Percentiles rank a stretch among this genome's conserved stretches.
These are phyloP conservation scores for Petrosia ficiformis DNA, from an alignment of 37 sponge, comb jelly and placozoan genomes.

Conservation along the genomic window DNA sequence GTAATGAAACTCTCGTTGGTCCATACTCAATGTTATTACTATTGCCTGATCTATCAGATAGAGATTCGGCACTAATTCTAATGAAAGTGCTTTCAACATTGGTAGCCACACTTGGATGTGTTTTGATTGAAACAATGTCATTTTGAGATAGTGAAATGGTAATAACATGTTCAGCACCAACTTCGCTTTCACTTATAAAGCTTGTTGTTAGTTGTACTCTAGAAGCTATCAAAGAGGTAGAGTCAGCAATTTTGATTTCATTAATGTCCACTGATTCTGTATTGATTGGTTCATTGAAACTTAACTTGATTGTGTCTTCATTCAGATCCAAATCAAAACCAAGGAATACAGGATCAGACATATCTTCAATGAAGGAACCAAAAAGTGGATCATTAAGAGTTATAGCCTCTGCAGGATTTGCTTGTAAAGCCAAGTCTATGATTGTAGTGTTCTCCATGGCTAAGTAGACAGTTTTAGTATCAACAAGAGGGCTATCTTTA, in stretches of 20 bases:
- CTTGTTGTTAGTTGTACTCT: conserved; percentile 24
- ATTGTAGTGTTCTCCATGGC: conserved; percentile 47
- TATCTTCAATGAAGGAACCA: conserved; percentile 50
- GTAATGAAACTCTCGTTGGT: not conserved
- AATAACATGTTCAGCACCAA: conserved; percentile 35
- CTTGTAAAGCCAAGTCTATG: conserved; percentile 53
- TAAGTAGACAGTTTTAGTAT: conserved; percentile 20
- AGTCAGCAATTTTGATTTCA: conserved; percentile 28
- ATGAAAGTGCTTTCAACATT: conserved; percentile 33
- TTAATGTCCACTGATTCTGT: conserved; percentile 21
- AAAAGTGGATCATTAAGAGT: conserved; percentile 32
- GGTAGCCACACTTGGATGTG: conserved; percentile 22
- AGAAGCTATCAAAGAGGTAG: not conserved
- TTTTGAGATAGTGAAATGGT: conserved; percentile 37
- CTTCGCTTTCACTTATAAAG: conserved; percentile 13
- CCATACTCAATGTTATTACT: not conserved
- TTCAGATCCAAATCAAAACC: conserved; percentile 64
- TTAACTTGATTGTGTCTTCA: conserved; percentile 50
- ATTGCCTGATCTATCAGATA: conserved; percentile 50
- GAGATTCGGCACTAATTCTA: conserved; percentile 18
- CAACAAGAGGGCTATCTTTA: conserved; percentile 48
- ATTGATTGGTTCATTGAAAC: conserved; percentile 72
- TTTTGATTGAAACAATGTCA: conserved; percentile 66
- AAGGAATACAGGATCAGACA: conserved; percentile 37
- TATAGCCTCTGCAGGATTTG: conserved; percentile 52